These are phyloP conservation scores for Quadroppia sp. DNA, from an alignment of 2,888 invertebrate species.

Conservation along the genomic window DNA sequence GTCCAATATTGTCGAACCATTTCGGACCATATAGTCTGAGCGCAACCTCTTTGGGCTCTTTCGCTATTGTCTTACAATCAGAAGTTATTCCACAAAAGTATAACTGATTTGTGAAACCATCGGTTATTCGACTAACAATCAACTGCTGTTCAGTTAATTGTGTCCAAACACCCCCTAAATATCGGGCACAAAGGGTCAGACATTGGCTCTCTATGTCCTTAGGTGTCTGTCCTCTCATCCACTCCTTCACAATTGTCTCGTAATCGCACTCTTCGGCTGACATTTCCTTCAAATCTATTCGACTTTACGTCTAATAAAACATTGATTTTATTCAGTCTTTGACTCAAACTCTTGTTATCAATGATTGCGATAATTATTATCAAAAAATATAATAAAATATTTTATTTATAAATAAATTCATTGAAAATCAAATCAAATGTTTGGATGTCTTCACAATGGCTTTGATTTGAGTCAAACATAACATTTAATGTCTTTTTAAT, in stretches of 20 bases:
- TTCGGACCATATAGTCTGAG: constrained; percentile 16
- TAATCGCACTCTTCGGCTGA: not conserved
- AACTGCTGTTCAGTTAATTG: not conserved
- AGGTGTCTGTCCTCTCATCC: not conserved
- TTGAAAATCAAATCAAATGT: no score
- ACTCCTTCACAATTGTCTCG: not conserved
- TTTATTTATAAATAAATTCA: no score
- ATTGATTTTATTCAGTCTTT: no score
- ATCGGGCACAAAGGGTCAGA: not conserved
- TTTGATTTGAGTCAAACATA: no score
- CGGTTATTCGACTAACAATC: constrained; percentile 16
- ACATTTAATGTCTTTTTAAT: no score
- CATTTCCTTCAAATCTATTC: not conserved
- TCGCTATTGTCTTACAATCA: not conserved
- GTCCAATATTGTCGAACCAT: constrained; percentile 22
- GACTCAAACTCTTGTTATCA: no score
- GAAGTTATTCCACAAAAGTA: no score
- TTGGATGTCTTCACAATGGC: no score
- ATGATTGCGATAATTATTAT: no score
- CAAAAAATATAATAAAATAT: no score
- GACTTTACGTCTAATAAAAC: not conserved
- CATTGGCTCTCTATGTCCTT: not conserved
- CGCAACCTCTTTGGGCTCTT: not conserved
- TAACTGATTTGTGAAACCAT: constrained; percentile 35
- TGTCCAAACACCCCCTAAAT: constrained; percentile 12